Conservation (phyloP, 2,113 vertebrate species). For the Silurus meridionalis region DNA sequence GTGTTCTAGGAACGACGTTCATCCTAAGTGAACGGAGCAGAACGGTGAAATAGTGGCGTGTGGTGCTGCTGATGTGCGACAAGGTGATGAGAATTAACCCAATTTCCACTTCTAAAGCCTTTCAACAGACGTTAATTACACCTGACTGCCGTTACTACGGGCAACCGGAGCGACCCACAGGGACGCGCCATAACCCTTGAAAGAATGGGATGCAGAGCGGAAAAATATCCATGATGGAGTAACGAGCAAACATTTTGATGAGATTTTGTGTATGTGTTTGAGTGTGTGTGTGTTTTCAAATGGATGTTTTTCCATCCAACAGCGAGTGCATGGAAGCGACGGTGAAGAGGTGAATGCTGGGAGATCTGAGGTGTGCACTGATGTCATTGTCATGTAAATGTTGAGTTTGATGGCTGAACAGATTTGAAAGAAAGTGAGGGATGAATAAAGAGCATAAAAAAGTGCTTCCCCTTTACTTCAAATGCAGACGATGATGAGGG, state of each 20-base stretch:
- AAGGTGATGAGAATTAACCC: constrained; percentile 37
- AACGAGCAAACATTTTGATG: neutral
- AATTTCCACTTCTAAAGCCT: constrained; percentile 7
- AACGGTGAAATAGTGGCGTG: neutral
- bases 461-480: neutral
- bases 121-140: constrained; percentile 49
- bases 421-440: neutral
- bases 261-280: neutral
- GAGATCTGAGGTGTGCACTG: neutral
- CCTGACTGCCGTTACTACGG: constrained; percentile 29
- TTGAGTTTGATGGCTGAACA: neutral
- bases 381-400: neutral
- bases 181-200: neutral
- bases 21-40: neutral
- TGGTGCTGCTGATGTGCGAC: constrained; percentile 34
- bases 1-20: neutral
- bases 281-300: neutral
- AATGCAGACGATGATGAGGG: neutral
- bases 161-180: constrained; percentile 31
- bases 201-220: constrained; percentile 21
- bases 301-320: neutral
- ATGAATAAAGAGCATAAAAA: neutral
- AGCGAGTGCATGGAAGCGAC: neutral
- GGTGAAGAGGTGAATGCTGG: constrained; percentile 5
- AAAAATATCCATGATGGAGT: constrained; percentile 19